phyloP scores from a whole-genome alignment of 1,140 invertebrate species.

The Trachymyrmex cornetzi region DNA sequence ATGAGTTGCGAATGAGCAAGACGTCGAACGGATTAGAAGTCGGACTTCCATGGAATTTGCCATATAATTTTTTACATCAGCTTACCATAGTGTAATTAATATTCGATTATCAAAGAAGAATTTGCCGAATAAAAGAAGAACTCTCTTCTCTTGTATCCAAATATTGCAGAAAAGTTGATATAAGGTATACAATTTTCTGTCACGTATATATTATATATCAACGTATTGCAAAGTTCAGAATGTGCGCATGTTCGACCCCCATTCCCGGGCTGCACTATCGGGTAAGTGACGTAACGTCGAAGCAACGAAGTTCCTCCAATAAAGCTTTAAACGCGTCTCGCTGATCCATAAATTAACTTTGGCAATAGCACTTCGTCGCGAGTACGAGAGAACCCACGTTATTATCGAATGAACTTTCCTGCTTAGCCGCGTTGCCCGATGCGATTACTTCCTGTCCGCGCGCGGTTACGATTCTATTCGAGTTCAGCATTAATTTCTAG shows the following conservation, averaged over 20 bases:
- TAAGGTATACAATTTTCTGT: background rate
- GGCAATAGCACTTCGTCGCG: slow-evolving; percentile 50
- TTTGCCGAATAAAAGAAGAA: background rate
- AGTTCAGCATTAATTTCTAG: slow-evolving; percentile 67
- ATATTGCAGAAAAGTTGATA: background rate
- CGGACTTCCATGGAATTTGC: background rate
- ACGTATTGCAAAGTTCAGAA: slow-evolving; percentile 21
- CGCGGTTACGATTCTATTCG: slow-evolving; percentile 40
- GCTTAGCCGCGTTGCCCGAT: slow-evolving; percentile 20
- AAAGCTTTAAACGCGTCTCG: slow-evolving; percentile 53
- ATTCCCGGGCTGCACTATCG: background rate
- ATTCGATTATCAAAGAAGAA: no score
- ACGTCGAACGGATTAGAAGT: background rate
- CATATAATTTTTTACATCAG: background rate
- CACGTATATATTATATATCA: background rate
- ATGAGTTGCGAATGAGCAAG: background rate
- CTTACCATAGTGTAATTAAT: background rate
- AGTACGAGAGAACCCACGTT: slow-evolving; percentile 25
- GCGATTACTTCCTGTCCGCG: slow-evolving; percentile 58
- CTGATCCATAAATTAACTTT: slow-evolving; percentile 56
- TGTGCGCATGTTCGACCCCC: background rate
- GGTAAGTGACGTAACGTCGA: slow-evolving; percentile 27
- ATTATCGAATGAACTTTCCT: slow-evolving; percentile 58
- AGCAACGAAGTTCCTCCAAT: slow-evolving; percentile 52
- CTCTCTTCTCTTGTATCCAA: background rate